Evolutionary conservation across 2,888 invertebrate species (phyloP).

Genomic region (Leptopilina syphax): DNA sequence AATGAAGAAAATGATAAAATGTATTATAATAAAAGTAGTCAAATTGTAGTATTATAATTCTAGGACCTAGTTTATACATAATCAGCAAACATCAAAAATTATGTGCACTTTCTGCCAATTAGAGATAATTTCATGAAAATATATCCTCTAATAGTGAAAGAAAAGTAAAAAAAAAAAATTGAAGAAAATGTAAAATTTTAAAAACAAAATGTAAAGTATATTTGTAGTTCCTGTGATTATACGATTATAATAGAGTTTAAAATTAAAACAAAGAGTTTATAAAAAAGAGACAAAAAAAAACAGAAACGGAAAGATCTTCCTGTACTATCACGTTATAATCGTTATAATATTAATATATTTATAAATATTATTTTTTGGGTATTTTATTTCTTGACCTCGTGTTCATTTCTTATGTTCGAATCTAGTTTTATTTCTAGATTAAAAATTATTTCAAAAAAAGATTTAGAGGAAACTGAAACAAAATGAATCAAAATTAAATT

Average conservation of each 20-base stretch:
- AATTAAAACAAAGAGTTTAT: constrained; percentile 22
- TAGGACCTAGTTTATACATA: constrained; percentile 5
- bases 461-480: no score
- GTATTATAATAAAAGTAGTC: constrained; percentile 8
- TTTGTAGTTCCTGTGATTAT: constrained; percentile 35
- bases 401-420: background rate
- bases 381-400: background rate
- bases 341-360: constrained; percentile 37
- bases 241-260: background rate
- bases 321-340: constrained; percentile 27
- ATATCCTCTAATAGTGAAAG: background rate
- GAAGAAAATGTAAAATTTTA: background rate
- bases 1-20: constrained; percentile 24
- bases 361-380: constrained; percentile 29
- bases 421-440: no score
- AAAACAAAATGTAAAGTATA: constrained; percentile 10
- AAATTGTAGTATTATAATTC: background rate
- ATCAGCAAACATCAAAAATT: constrained; percentile 2
- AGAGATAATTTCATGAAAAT: constrained; percentile 9
- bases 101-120: constrained; percentile 11
- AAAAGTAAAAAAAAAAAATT: background rate
- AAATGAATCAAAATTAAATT: no score
- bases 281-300: background rate
- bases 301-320: background rate
- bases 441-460: background rate